Conservation (phyloP, 2,888 invertebrate species). For the Patella pellucida region DNA sequence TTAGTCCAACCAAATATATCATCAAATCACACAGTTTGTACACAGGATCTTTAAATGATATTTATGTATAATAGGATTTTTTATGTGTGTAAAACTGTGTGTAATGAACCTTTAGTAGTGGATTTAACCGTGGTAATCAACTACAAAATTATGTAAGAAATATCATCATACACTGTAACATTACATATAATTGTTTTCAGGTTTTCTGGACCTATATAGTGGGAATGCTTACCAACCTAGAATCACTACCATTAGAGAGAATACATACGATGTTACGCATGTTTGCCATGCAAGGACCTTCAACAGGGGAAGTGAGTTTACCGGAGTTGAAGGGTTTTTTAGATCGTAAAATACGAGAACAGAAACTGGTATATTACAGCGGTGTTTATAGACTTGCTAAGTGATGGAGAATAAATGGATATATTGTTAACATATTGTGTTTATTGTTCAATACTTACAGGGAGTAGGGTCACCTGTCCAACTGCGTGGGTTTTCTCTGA, state of each 20-base stretch:
- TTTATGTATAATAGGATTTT: background rate
- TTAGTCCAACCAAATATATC: background rate
- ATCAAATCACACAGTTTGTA: too few species aligned
- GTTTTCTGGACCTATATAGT: slow-evolving; percentile 97
- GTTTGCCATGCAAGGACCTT: slow-evolving; percentile 94
- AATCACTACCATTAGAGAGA: slow-evolving; percentile 89
- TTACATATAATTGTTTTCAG: slow-evolving; percentile 67
- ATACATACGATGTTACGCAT: slow-evolving; percentile 97
- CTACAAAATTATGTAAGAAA: background rate
- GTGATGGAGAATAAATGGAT: slow-evolving; percentile 28
- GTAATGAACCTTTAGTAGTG: too few species aligned
- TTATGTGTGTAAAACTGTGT: background rate
- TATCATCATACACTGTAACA: background rate
- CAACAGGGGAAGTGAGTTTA: slow-evolving; percentile 83
- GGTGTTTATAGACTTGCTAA: slow-evolving; percentile 88
- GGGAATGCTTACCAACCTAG: slow-evolving; percentile 95
- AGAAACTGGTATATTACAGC: slow-evolving; percentile 86
- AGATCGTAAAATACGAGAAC: slow-evolving; percentile 92
- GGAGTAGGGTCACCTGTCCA: too few species aligned
- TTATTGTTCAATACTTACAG: background rate
- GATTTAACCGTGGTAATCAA: background rate
- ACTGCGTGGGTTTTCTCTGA: too few species aligned
- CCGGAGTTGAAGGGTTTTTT: slow-evolving; percentile 90
- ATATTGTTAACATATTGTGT: background rate
- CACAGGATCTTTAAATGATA: background rate